phyloP scores from a whole-genome alignment of 35 echinoderm and acorn worm genomes.

The Eucidaris tribuloides region DNA sequence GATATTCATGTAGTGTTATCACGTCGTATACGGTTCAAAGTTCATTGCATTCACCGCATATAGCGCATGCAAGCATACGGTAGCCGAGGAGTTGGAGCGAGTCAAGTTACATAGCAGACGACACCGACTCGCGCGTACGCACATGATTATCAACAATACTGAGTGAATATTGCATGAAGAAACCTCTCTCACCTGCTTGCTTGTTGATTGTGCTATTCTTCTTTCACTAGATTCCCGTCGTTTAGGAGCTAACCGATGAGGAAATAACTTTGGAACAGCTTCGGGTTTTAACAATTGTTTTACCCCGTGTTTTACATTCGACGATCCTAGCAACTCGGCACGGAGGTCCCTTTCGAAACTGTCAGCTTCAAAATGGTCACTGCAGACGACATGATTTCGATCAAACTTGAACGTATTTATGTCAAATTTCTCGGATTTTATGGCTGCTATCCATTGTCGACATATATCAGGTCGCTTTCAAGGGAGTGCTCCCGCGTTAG shows the following conservation, averaged over 20 bases:
- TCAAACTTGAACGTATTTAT: neutral
- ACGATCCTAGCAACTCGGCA: neutral
- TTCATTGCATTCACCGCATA: too few relatives aligned
- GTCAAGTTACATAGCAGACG: too few relatives aligned
- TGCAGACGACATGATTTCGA: neutral
- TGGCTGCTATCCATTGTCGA: neutral
- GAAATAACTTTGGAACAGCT: neutral
- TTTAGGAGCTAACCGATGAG: neutral
- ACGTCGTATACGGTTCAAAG: too few relatives aligned
- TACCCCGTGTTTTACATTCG: neutral
- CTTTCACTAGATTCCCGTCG: neutral
- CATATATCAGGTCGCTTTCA: neutral
- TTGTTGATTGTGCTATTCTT: too few relatives aligned
- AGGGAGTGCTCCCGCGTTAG: too few relatives aligned
- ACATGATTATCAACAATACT: too few relatives aligned
- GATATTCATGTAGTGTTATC: too few relatives aligned
- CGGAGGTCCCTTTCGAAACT: neutral
- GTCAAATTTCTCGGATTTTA: neutral
- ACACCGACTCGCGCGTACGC: too few relatives aligned
- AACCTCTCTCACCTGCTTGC: too few relatives aligned
- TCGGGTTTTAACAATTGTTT: neutral
- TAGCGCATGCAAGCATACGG: too few relatives aligned
- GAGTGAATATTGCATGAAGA: too few relatives aligned
- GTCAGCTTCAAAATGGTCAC: neutral
- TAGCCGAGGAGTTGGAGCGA: too few relatives aligned